Evolutionary conservation across 2,888 invertebrate species (phyloP).

Genomic region (Agrilus biguttatus): DNA sequence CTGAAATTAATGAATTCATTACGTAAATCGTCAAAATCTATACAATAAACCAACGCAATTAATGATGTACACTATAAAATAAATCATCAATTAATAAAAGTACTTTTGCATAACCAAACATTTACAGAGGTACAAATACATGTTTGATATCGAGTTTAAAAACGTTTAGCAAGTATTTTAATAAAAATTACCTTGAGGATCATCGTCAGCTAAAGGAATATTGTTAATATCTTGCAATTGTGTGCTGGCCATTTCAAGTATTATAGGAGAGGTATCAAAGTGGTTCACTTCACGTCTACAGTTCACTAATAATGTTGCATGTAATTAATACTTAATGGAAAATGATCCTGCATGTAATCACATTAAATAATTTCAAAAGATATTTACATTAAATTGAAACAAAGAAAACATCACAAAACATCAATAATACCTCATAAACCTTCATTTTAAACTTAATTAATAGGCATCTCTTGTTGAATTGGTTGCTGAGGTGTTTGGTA

Average conservation of each 20-base stretch:
- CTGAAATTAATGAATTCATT: slow-evolving; percentile 28
- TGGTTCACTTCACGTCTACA: background rate
- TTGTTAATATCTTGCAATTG: slow-evolving; percentile 62
- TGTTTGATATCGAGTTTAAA: background rate
- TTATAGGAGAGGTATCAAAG: background rate
- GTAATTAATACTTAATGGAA: too few relatives aligned
- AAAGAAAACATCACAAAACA: too few relatives aligned
- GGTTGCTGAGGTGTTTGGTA: too few relatives aligned
- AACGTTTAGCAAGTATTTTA: background rate
- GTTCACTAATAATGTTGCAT: too few relatives aligned
- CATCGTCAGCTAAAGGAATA: slow-evolving; percentile 84
- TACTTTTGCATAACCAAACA: background rate
- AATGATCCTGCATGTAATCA: too few relatives aligned
- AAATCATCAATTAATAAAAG: background rate
- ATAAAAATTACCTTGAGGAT: slow-evolving; percentile 59
- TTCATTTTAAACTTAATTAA: too few relatives aligned
- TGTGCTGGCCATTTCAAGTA: slow-evolving; percentile 31
- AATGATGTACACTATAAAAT: background rate
- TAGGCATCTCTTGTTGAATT: too few relatives aligned
- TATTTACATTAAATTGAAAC: too few relatives aligned
- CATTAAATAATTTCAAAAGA: too few relatives aligned
- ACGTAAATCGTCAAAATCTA: background rate
- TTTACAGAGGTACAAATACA: background rate
- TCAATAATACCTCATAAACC: too few relatives aligned
- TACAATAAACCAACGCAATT: background rate